Evolutionary conservation across 2,113 vertebrate genomes (phyloP), one percentile per base, ranked within the genome.

Genomic region (Tragelaphus strepsiceros): DNA sequence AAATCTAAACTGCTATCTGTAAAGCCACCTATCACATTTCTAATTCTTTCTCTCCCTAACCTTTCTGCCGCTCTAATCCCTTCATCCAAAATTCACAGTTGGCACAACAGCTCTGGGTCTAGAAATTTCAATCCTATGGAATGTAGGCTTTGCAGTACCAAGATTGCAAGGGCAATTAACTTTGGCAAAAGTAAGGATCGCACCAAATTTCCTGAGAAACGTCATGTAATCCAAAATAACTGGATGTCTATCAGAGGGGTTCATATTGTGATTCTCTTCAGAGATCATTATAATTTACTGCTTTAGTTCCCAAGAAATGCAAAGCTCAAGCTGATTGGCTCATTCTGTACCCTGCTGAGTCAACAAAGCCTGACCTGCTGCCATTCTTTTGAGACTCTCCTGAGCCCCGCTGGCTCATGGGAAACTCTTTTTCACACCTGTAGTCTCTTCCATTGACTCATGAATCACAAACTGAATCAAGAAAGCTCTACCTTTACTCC

Each of bases 151-250:
- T 83, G 88, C 46, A 39, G 62, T 19, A 58, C 49, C 56, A 62
- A 64, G 82, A 74, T 6, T 51, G n/a, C 24, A 80, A 90, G 89
- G 56, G 56, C 93, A 97, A 92, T 97, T 97, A 96, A 91, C 97
- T 97, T 93, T 35, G 51, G 91, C 78, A 81, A 91, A 93, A 95
- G 61, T 94, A 84, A 93, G 62, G 93, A 95, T 95, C 83, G 81
- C 39, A 67, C 67, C 58, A 90, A 95, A 98, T 97, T 97, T 98
- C 97, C 98, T 88, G 82, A 97, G 78, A 96, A 93, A 96, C 46
- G 15, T 77, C 53, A 5, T 59, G 83, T 88, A 96, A 97, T 91
- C 91, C 86, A 30, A 83, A 96, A 59, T 96, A 97, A 97, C 62
- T 95, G 88, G 91, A 94, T 58, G 92, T 84, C 88, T 97, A 96